Conservation (phyloP, 2,797 vertebrate genomes). For the Eurystomus glaucurus region DNA sequence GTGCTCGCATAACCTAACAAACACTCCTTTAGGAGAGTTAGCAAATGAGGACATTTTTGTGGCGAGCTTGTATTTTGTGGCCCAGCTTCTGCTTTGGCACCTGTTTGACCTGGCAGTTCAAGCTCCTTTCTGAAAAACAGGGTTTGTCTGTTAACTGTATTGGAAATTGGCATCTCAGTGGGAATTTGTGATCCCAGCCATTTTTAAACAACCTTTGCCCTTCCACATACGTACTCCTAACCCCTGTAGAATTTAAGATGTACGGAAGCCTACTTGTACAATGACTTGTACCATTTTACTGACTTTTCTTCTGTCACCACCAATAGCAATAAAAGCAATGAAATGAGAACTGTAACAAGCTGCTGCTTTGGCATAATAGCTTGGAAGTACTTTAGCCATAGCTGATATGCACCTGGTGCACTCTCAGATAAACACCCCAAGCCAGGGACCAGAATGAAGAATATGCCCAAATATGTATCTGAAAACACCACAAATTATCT, state of each 20-base stretch:
- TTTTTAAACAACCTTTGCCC: neutral
- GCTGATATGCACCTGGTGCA: slow-evolving; percentile 51
- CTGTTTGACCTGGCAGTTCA: slow-evolving; percentile 7
- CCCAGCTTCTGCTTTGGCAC: neutral
- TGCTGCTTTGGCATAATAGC: slow-evolving; percentile 47
- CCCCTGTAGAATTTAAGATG: neutral
- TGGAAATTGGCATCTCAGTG: neutral
- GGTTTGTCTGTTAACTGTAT: neutral
- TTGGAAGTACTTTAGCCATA: slow-evolving; percentile 29
- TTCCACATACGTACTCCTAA: neutral
- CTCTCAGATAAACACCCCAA: neutral
- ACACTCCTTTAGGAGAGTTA: neutral
- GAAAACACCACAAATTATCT: neutral
- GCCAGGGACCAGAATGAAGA: neutral
- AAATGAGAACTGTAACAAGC: slow-evolving; percentile 25
- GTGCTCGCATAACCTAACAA: neutral
- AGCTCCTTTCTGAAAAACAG: neutral
- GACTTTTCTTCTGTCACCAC: neutral
- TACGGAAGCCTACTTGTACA: neutral
- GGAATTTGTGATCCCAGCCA: neutral
- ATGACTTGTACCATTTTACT: neutral
- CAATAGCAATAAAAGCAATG: slow-evolving; percentile 12
- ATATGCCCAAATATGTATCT: neutral
- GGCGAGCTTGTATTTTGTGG: neutral
- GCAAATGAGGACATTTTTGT: neutral